Conservation (phyloP, 2,888 invertebrate species). For the Spodoptera exigua region DNA sequence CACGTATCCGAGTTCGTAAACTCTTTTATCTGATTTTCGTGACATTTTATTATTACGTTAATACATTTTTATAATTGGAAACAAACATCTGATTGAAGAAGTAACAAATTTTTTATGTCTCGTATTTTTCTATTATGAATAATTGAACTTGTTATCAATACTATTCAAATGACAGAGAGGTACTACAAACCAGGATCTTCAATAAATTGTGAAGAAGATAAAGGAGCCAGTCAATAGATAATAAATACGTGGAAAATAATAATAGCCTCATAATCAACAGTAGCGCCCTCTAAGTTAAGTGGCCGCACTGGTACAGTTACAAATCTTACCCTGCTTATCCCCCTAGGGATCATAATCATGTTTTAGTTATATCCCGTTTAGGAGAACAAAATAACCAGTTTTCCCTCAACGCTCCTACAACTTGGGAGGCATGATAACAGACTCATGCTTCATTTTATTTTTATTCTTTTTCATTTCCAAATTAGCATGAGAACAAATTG, state of each 20-base stretch:
- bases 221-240: background rate
- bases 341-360: conserved; percentile 42
- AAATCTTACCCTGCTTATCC: conserved; percentile 44
- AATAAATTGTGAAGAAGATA: no score
- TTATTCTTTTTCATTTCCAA: conserved; percentile 57
- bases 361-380: conserved; percentile 43
- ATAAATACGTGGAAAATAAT: background rate
- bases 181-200: no score
- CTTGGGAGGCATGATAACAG: conserved; percentile 59
- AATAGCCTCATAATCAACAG: background rate
- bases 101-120: no score
- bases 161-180: no score
- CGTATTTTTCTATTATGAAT: no score
- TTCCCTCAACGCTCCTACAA: conserved; percentile 48
- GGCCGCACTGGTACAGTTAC: conserved; percentile 10
- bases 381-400: conserved; percentile 56
- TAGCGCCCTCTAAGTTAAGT: conserved; percentile 5
- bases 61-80: no score
- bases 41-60: no score
- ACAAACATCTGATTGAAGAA: no score
- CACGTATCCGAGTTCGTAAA: no score
- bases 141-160: no score
- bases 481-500: conserved; percentile 61
- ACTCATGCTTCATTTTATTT: conserved; percentile 52
- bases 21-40: no score